Base-by-base conservation (phyloP, 2,113 vertebrate species). In the Chaenogobius annularis region DNA sequence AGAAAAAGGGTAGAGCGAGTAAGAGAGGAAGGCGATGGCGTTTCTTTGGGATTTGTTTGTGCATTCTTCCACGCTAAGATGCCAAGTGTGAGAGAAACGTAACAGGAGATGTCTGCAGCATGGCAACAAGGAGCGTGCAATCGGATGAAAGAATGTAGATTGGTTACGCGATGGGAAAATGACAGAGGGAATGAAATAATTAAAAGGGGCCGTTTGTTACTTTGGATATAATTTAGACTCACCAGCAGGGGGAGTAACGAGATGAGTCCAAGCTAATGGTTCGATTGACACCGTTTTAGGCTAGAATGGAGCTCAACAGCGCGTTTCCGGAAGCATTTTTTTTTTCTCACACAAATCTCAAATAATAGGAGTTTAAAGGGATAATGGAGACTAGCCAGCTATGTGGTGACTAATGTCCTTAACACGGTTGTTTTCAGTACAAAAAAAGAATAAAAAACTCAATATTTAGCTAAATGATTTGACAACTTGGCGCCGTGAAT, bases 41-140 rank as follows among this genome's bases (percentile, higher is more conserved):
- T 80, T 85, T 78, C 75, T 75, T 35, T 58, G 2, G 69, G 66
- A 74, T 80, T 85, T 56, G 76, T 87, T 84, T 82, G 65, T 68
- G 55, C 72, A 62, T 74, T 78, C 77, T 85, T 85, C 52, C 20
- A 26, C 43, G 20, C 69, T 77, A 31, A 64, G 68, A 71, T 50
- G 11, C 58, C 75, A 65, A 7, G 15, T 69, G 79, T 37, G 69
- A 78, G 52, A 69, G 47, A 63, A 54, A 56, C 47, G 66, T 10
- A 81, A 78, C 56, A 48, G 40, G 76, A 78, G 69, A 75, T 62
- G 75, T 74, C 72, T 68, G 56, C 23, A 43, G 77, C 68, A 8
- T 81, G 79, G 70, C 31, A 19, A 68, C 72, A 70, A 80, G 79
- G 66, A 35, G 46, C 26, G 59, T 52, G 15, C 71, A 66, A 64